These are phyloP conservation scores for Gymnocephalus cernua DNA, from an alignment of 2,113 vertebrate species.

Conservation along the genomic window DNA sequence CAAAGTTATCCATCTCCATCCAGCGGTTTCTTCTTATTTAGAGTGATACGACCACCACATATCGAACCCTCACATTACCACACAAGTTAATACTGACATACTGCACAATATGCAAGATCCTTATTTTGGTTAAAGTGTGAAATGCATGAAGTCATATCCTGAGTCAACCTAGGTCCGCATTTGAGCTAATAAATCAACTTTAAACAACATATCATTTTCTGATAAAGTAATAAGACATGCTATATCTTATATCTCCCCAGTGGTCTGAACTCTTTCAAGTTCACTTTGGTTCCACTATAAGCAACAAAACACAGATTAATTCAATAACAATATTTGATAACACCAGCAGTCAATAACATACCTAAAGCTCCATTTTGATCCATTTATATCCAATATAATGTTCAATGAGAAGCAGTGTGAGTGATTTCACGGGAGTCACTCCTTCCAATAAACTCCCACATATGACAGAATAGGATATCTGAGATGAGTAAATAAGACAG, in stretches of 20 bases:
- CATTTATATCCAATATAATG: constrained; percentile 41
- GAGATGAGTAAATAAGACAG: constrained; percentile 47
- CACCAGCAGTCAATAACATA: constrained; percentile 39
- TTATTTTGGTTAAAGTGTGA: background rate
- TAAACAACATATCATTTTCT: background rate
- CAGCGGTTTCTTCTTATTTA: no score
- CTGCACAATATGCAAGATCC: background rate
- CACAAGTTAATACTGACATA: background rate
- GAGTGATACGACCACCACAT: no score
- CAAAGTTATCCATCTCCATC: no score
- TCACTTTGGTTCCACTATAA: constrained; percentile 11
- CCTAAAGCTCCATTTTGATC: constrained; percentile 40
- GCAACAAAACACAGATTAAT: constrained; percentile 30
- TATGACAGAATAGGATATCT: constrained; percentile 34
- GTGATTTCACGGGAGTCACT: constrained; percentile 26
- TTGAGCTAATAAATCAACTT: constrained; percentile 1
- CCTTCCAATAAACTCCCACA: constrained; percentile 49
- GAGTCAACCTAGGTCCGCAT: background rate
- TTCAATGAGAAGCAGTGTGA: constrained; percentile 13
- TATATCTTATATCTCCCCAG: background rate
- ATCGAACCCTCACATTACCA: no score
- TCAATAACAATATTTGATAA: constrained; percentile 24
- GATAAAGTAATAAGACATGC: background rate
- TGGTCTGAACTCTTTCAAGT: constrained; percentile 11
- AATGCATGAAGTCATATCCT: background rate